phyloP scores from a whole-genome alignment of 2,888 invertebrate species.

The Scaptomyza reducta region DNA sequence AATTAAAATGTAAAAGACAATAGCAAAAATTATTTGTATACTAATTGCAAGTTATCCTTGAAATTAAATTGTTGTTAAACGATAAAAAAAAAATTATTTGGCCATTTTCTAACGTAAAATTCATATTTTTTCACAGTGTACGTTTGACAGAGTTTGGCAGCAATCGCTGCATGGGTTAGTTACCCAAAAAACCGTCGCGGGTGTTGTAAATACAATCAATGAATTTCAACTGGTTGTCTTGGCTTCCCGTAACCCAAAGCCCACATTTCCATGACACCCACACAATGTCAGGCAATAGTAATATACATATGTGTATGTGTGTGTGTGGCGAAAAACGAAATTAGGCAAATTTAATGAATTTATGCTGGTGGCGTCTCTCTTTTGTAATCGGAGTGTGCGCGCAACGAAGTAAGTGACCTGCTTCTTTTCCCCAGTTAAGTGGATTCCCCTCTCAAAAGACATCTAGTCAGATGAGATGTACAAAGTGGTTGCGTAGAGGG shows the following conservation, averaged over 20 bases:
- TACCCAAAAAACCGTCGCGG: constrained; percentile 53
- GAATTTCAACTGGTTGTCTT: constrained; percentile 80
- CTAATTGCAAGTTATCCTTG: no score
- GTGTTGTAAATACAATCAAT: constrained; percentile 80
- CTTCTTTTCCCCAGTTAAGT: constrained; percentile 68
- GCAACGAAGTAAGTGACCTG: constrained; percentile 73
- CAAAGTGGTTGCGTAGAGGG: neutral
- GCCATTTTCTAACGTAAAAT: neutral
- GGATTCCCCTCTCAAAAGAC: constrained; percentile 43
- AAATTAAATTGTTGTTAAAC: no score
- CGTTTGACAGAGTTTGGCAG: constrained; percentile 3
- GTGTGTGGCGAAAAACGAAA: constrained; percentile 63
- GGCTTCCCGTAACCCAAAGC: constrained; percentile 35
- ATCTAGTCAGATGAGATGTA: neutral
- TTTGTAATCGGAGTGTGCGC: constrained; percentile 78
- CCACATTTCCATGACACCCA: constrained; percentile 41
- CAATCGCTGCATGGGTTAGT: constrained; percentile 30
- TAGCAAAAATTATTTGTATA: no score
- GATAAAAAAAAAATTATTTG: no score
- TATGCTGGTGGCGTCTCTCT: constrained; percentile 78
- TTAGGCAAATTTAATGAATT: constrained; percentile 81
- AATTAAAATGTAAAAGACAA: no score
- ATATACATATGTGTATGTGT: constrained; percentile 20
- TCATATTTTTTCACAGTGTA: neutral
- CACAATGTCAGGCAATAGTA: constrained; percentile 50